A percentile compares a stretch with the other conserved stretches of the same genome.
Evolutionary conservation across 1,140 invertebrate genomes (phyloP).

Genomic region (Bombyx mandarina): DNA sequence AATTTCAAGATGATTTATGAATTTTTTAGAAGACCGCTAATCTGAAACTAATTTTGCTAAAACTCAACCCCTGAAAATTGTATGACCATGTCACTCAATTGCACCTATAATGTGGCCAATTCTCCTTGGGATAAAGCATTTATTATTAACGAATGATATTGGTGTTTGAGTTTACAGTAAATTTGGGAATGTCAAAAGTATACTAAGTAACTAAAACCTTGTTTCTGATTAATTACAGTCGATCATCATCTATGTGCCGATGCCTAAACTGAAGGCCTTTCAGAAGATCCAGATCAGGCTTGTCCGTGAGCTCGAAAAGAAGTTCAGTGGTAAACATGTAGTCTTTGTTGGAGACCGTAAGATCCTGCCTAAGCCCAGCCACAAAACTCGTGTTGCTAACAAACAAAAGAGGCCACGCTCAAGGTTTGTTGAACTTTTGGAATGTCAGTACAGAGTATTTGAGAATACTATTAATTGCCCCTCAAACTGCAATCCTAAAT

Average conservation of each 20-base stretch:
- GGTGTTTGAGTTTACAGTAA: background rate
- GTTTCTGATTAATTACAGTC: slow-evolving; percentile 75
- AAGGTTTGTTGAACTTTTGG: slow-evolving; percentile 32
- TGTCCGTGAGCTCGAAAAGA: slow-evolving; percentile 98
- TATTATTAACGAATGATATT: background rate
- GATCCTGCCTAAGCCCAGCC: slow-evolving; percentile 97
- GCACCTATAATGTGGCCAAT: too few relatives aligned
- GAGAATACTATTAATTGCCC: too few relatives aligned
- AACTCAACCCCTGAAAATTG: too few relatives aligned
- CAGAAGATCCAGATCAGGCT: slow-evolving; percentile 98
- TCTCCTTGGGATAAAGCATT: background rate
- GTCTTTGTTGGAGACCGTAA: slow-evolving; percentile 98
- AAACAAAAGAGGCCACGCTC: slow-evolving; percentile 98
- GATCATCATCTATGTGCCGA: slow-evolving; percentile 98
- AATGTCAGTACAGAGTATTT: too few relatives aligned
- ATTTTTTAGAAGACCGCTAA: too few relatives aligned
- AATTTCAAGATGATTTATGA: too few relatives aligned
- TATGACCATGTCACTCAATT: too few relatives aligned
- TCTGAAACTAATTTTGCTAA: too few relatives aligned
- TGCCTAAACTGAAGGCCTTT: slow-evolving; percentile 96
- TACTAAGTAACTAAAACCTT: background rate
- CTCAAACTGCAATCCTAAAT: too few relatives aligned
- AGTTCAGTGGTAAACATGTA: slow-evolving; percentile 98
- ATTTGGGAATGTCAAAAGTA: background rate
- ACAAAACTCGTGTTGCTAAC: slow-evolving; percentile 93